Evolutionary conservation across 92 coral and sea anemone species (phyloP), one percentile per base, ranked within the genome.

Genomic region (Isaurus tuberculatus): DNA sequence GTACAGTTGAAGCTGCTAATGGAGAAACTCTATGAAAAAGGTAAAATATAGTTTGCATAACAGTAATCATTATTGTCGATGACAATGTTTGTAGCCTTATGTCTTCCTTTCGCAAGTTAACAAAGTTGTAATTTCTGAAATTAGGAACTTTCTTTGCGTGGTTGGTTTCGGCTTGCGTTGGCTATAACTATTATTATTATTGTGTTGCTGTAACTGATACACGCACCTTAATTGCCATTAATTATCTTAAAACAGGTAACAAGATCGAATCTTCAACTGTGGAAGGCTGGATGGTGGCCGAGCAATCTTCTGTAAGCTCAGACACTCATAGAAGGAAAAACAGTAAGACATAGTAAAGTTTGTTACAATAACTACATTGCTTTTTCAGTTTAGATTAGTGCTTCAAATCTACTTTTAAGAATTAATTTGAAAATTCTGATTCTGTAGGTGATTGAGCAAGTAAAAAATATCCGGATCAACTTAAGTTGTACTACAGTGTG

Each of bases 401-500:
- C 51, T 44, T 44, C 14, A 5, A 4, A 44, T 44, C 51, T 8
- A 44, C 51, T 44, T 44, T 44, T 44, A 44, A 28, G 73, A 29
- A 67, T 10, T 51, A 72, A 32, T 34, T 16, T 19, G 32, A 8
- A 33, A 9, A 19, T 16, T 11, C 5, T 17, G 65, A 32, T 67
- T 64, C 15, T 65, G 11, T 51, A 74, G 80, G 42, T 60, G 64
- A 1, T 30, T 58, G 26, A 20, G 34, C 63, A 27, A 42, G 57
- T 37, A 72, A 15, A 3, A 70, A 8, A 36, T 86, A 86, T 70
- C 86, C 80, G 5, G 86, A 58, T 57, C 80, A 81, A 37, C 29
- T 86, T 2, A 80, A 65, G 53, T 74, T 72, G 67, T 87, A 81
- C 60, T 87, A 87, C 65, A 40, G 61, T 64, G 80, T 77, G 79